Conservation (phyloP, 2,113 vertebrate genomes). For the Mellivora capensis region DNA sequence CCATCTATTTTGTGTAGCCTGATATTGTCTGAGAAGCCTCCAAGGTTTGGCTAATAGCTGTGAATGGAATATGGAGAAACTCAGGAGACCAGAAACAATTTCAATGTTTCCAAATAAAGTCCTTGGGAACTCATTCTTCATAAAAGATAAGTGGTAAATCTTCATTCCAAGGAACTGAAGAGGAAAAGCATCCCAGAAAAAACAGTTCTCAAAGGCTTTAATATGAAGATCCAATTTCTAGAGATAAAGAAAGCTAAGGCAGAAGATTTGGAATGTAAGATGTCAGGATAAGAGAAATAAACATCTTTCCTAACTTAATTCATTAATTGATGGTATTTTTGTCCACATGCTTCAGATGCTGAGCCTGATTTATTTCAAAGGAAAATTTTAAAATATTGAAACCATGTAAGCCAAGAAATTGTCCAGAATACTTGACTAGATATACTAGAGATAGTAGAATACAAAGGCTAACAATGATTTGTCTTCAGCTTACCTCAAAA, state of each 20-base stretch:
- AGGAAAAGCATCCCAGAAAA: constrained; percentile 53
- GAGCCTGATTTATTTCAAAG: constrained; percentile 15
- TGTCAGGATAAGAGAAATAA: constrained; percentile 68
- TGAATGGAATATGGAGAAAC: constrained; percentile 66
- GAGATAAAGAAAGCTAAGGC: constrained; percentile 54
- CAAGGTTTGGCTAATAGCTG: constrained; percentile 73
- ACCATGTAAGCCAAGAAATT: not conserved
- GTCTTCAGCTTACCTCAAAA: not conserved
- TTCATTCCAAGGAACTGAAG: constrained; percentile 56
- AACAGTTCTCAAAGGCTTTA: constrained; percentile 57
- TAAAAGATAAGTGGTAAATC: constrained; percentile 79
- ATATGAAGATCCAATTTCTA: constrained; percentile 60
- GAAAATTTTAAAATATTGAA: constrained; percentile 32
- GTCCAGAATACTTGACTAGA: not conserved
- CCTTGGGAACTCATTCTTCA: constrained; percentile 77
- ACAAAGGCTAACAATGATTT: not conserved
- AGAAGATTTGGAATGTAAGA: constrained; percentile 63
- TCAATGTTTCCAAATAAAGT: constrained; percentile 78
- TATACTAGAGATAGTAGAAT: not conserved
- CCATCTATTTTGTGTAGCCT: constrained; percentile 61
- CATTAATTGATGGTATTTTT: constrained; percentile 59
- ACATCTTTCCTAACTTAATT: constrained; percentile 52
- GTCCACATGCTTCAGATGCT: constrained; percentile 59
- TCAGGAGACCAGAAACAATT: constrained; percentile 40
- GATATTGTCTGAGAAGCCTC: constrained; percentile 71